A percentile compares a stretch with the other conserved stretches of the same genome.
phyloP scores from a whole-genome alignment of 2,113 vertebrate species.

The Porphyrio hochstetteri region DNA sequence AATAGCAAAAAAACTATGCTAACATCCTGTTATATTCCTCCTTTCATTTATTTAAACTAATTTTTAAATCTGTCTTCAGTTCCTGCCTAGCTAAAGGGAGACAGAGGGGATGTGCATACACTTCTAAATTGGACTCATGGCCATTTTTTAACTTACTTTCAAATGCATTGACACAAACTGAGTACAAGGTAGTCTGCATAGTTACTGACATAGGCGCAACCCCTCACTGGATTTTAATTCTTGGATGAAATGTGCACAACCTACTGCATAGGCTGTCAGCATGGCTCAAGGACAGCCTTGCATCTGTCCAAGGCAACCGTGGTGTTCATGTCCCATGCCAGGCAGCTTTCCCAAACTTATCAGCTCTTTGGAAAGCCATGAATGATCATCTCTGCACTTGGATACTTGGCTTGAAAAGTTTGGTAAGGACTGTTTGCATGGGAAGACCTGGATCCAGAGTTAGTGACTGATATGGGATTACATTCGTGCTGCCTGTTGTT shows the following conservation, averaged over 20 bases:
- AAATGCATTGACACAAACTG: not conserved
- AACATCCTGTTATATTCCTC: not conserved
- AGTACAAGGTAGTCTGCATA: not conserved
- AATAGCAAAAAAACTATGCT: not conserved
- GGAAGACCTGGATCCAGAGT: not conserved
- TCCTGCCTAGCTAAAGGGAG: not conserved
- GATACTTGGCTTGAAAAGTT: not conserved
- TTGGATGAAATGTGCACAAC: not conserved
- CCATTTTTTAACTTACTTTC: not conserved
- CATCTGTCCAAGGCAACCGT: not conserved
- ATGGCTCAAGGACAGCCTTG: not conserved
- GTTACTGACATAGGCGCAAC: not conserved
- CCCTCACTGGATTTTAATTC: not conserved
- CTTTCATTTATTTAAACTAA: not conserved
- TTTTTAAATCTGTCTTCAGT: not conserved
- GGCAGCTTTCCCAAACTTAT: not conserved
- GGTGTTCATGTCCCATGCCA: not conserved
- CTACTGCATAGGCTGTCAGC: not conserved
- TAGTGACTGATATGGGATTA: not conserved
- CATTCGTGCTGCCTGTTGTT: not conserved
- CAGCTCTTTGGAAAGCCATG: not conserved
- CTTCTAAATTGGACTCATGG: not conserved
- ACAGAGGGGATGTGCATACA: not conserved
- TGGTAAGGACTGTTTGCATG: not conserved
- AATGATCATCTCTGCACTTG: not conserved